phyloP scores from a whole-genome alignment of 2,888 invertebrate species.

The Meghimatium bilineatum region DNA sequence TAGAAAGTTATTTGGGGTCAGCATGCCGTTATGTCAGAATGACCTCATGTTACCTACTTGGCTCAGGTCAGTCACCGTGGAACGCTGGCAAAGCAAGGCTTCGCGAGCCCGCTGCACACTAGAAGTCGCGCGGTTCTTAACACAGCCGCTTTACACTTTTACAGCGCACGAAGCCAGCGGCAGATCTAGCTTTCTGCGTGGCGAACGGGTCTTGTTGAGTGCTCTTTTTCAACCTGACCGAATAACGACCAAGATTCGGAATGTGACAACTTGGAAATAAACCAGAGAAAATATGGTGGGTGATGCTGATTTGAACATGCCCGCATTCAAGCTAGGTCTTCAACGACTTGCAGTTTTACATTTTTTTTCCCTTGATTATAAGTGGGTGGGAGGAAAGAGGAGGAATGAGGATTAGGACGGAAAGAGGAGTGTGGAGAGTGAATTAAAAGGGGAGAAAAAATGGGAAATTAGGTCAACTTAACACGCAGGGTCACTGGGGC shows the following conservation, averaged over 20 bases:
- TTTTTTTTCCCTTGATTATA: not conserved
- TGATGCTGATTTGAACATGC: not conserved
- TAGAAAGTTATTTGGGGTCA: slow-evolving; percentile 53
- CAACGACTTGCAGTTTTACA: not conserved
- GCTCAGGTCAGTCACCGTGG: slow-evolving; percentile 54
- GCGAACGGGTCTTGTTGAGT: not conserved
- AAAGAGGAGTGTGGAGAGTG: not conserved
- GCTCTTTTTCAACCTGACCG: not conserved
- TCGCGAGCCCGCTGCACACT: slow-evolving; percentile 32
- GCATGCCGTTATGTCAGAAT: slow-evolving; percentile 54
- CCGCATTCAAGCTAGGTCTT: not conserved
- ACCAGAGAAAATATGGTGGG: not conserved
- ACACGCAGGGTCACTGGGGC: slow-evolving; percentile 46
- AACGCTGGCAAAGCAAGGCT: slow-evolving; percentile 46
- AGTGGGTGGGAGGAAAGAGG: not conserved
- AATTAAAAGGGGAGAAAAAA: no score
- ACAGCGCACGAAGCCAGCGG: slow-evolving; percentile 28
- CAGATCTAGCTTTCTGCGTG: not conserved
- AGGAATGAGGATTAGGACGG: not conserved
- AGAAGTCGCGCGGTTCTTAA: not conserved
- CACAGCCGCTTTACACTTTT: not conserved
- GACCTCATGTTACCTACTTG: slow-evolving; percentile 55
- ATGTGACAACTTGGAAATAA: not conserved
- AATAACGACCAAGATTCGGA: not conserved
- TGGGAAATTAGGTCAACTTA: slow-evolving; percentile 44